These are phyloP conservation scores for Cryptoprocta ferox DNA, from an alignment of 2,797 vertebrate genomes.

Conservation along the genomic window DNA sequence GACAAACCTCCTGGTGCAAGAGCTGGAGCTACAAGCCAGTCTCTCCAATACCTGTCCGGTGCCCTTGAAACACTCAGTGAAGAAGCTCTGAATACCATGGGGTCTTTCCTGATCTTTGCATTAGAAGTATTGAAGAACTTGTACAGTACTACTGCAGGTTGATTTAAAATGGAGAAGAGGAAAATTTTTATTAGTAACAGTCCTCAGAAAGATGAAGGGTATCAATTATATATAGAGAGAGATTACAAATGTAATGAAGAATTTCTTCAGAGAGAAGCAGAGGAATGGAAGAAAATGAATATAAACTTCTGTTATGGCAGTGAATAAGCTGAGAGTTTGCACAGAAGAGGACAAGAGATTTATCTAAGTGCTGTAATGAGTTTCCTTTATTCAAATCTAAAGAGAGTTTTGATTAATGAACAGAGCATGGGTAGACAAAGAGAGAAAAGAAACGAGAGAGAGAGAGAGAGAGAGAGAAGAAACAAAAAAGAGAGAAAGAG, in stretches of 20 bases:
- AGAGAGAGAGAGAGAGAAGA: too few relatives aligned
- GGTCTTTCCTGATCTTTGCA: background rate
- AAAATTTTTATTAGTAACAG: background rate
- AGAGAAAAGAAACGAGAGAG: background rate
- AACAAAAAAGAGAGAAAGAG: background rate
- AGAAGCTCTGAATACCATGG: background rate
- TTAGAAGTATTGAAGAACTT: background rate
- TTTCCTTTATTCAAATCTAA: background rate
- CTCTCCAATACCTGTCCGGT: background rate
- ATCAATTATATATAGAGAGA: background rate
- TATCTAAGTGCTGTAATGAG: background rate
- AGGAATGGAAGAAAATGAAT: background rate
- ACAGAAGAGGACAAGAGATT: background rate
- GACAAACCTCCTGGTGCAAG: background rate
- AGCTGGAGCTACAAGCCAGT: background rate
- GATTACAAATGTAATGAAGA: background rate
- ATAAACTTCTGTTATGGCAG: background rate
- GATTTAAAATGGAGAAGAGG: background rate
- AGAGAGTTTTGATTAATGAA: background rate
- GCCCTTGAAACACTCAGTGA: background rate
- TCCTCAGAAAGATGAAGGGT: background rate
- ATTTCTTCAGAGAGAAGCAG: background rate
- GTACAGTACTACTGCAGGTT: background rate
- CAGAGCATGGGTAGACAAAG: background rate
- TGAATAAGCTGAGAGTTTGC: background rate